Conservation (phyloP, 1,140 invertebrate species). For the Chionoecetes opilio region DNA sequence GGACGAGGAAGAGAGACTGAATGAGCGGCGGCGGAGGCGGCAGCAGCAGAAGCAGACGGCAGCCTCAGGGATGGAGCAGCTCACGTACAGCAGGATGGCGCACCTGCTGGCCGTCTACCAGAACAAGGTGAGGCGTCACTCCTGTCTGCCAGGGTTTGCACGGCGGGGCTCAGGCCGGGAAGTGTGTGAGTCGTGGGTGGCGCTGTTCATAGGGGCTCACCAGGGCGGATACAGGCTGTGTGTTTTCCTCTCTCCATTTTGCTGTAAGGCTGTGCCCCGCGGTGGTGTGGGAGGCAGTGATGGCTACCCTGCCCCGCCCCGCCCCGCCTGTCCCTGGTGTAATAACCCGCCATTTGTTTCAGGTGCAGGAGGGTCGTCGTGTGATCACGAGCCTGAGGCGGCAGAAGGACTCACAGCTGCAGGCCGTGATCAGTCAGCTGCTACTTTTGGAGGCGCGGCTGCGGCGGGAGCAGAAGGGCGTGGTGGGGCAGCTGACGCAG, state of each 20-base stretch:
- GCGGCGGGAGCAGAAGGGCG: slow-evolving; percentile 93
- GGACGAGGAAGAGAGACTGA: background rate
- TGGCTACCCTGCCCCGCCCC: no score
- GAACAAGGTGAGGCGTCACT: slow-evolving; percentile 62
- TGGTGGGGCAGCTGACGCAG: slow-evolving; percentile 89
- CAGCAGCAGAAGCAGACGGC: background rate
- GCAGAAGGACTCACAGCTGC: slow-evolving; percentile 90
- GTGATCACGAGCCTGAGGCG: slow-evolving; percentile 85
- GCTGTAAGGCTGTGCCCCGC: background rate
- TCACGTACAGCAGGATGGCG: slow-evolving; percentile 67
- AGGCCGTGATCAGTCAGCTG: slow-evolving; percentile 91
- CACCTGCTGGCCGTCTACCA: slow-evolving; percentile 79
- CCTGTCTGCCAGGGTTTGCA: background rate
- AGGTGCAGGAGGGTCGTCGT: slow-evolving; percentile 76
- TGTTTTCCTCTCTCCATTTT: background rate
- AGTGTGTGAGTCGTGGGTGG: background rate
- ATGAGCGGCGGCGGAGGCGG: slow-evolving; percentile 11
- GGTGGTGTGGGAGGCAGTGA: background rate
- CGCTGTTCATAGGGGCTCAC: background rate
- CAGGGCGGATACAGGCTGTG: background rate
- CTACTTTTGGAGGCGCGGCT: slow-evolving; percentile 92
- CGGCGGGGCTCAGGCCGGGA: background rate
- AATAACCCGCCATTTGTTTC: background rate
- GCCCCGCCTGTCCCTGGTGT: background rate
- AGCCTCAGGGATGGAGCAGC: slow-evolving; percentile 56